phyloP scores from a whole-genome alignment of 2,888 invertebrate species.

The Hirtodrosophila duncani region DNA sequence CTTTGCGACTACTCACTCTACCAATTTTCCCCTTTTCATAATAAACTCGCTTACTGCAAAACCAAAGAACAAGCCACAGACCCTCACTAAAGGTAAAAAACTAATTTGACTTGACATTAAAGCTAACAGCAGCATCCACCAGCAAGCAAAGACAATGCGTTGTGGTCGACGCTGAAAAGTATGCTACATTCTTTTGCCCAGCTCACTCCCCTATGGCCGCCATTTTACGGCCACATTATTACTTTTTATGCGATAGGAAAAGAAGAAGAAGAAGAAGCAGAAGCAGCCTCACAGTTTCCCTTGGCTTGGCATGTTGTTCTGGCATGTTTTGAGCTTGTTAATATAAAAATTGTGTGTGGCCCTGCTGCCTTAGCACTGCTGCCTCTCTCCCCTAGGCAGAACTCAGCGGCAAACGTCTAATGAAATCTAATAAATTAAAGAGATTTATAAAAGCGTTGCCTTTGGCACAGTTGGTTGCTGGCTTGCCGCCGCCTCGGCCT shows the following conservation, averaged over 20 bases:
- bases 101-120: conserved; percentile 49
- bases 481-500: too few relatives aligned
- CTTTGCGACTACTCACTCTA: too few relatives aligned
- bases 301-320: too few relatives aligned
- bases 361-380: conserved; percentile 9
- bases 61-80: too few relatives aligned
- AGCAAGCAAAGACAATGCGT: conserved; percentile 7
- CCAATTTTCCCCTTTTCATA: too few relatives aligned
- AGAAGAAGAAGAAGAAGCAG: not conserved
- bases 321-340: conserved; percentile 62
- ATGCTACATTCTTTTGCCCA: conserved; percentile 34
- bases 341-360: conserved; percentile 58
- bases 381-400: conserved; percentile 22
- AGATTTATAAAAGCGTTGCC: conserved; percentile 67
- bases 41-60: too few relatives aligned
- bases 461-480: conserved; percentile 28
- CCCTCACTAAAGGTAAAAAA: too few relatives aligned
- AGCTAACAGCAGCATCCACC: conserved; percentile 15
- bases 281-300: too few relatives aligned
- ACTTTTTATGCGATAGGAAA: conserved; percentile 49
- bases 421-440: conserved; percentile 72
- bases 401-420: conserved; percentile 63
- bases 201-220: conserved; percentile 34
- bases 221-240: conserved; percentile 57
- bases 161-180: conserved; percentile 26